phyloP scores from a whole-genome alignment of 1,140 invertebrate genomes.

The Colletes latitarsis region DNA sequence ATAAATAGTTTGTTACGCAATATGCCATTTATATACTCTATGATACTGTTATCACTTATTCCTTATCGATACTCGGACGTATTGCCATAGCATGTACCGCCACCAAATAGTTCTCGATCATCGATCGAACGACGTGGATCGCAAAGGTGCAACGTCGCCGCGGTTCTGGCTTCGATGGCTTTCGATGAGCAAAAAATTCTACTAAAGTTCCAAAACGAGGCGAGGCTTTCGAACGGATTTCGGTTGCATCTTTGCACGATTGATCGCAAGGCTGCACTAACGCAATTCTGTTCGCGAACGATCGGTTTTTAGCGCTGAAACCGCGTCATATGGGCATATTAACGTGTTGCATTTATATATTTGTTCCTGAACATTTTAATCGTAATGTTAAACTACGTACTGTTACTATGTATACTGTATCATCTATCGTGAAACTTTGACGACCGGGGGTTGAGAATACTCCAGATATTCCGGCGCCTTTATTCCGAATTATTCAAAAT shows the following conservation, averaged over 20 bases:
- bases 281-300: neutral
- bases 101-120: conserved; percentile 32
- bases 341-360: conserved; percentile 61
- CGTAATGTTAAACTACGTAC: conserved; percentile 56
- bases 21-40: conserved; percentile 65
- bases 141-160: conserved; percentile 17
- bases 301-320: conserved; percentile 14
- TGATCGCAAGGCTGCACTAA: neutral
- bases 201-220: neutral
- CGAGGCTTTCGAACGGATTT: neutral
- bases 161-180: too few relatives aligned
- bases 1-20: conserved; percentile 75
- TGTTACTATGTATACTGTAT: conserved; percentile 45
- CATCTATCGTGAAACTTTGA: conserved; percentile 27
- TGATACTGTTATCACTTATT: conserved; percentile 63
- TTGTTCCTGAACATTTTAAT: conserved; percentile 65
- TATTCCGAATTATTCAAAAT: too few relatives aligned
- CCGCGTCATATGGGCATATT: conserved; percentile 27
- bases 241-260: conserved; percentile 15
- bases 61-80: conserved; percentile 50
- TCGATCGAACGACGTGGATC: neutral
- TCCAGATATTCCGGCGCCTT: too few relatives aligned
- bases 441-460: neutral
- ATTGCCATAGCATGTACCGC: conserved; percentile 43
- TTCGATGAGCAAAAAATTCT: too few relatives aligned